Evolutionary conservation across 2,113 vertebrate genomes (phyloP).

Genomic region (Scomber scombrus): DNA sequence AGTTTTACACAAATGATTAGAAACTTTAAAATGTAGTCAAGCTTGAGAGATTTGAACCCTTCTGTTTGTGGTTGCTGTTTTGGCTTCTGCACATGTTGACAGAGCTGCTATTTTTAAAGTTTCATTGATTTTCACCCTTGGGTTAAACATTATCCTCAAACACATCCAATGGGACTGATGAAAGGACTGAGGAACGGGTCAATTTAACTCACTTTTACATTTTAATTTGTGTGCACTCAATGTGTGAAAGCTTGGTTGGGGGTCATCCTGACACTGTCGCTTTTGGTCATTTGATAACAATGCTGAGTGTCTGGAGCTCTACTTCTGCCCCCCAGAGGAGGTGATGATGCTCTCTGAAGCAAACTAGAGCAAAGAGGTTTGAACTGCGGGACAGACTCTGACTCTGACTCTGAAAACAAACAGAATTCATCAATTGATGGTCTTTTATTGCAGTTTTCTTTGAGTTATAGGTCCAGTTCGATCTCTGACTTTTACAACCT

Average conservation of each 20-base stretch:
- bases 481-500: not conserved
- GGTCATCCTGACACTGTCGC: not conserved
- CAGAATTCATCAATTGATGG: too few relatives aligned
- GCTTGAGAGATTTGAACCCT: too few relatives aligned
- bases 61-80: not conserved
- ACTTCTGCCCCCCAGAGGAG: not conserved
- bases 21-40: too few relatives aligned
- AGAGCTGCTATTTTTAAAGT: conserved; percentile 58
- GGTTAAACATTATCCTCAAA: conserved; percentile 57
- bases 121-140: conserved; percentile 41
- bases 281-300: not conserved
- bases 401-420: too few relatives aligned
- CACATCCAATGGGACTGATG: not conserved
- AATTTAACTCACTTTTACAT: not conserved
- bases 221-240: not conserved
- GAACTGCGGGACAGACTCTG: not conserved
- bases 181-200: not conserved
- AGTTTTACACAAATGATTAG: too few relatives aligned
- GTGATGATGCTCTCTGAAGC: not conserved
- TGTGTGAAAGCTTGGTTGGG: too few relatives aligned
- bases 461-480: too few relatives aligned
- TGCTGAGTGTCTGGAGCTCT: not conserved
- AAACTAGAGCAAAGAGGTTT: not conserved
- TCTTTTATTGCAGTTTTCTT: too few relatives aligned
- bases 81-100: not conserved